A percentile compares a stretch with the other conserved stretches of the same genome.
phyloP scores from a whole-genome alignment of 2,888 invertebrate species.

The Meloe dianella region DNA sequence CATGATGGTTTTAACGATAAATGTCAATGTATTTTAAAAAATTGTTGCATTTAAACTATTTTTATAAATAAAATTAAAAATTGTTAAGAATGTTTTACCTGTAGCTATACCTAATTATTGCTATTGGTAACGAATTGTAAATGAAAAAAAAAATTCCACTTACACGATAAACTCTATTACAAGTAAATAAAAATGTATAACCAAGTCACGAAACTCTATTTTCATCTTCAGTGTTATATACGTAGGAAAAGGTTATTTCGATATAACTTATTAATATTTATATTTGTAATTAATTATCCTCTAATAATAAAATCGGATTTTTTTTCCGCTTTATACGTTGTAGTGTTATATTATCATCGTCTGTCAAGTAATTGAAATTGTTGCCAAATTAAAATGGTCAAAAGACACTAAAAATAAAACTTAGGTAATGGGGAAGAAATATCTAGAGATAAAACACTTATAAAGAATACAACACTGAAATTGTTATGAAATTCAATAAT shows the following conservation, averaged over 20 bases:
- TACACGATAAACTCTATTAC: background rate
- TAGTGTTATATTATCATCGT: background rate
- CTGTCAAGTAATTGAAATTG: conserved; percentile 18
- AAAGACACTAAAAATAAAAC: conserved; percentile 31
- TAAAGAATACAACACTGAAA: too few species aligned
- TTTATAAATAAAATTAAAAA: conserved; percentile 1
- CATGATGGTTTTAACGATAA: background rate
- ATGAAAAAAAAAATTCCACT: background rate
- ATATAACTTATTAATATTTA: conserved; percentile 2
- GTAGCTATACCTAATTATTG: conserved; percentile 6
- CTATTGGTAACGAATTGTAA: background rate
- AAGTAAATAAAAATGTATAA: conserved; percentile 12
- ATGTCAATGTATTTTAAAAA: background rate
- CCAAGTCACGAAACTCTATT: conserved; percentile 11
- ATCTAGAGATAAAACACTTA: background rate
- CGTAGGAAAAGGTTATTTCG: conserved; percentile 2
- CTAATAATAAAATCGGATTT: background rate
- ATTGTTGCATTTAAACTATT: background rate
- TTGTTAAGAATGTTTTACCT: conserved; percentile 6
- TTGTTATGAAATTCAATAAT: background rate
- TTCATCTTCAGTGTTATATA: background rate
- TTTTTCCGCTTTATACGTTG: background rate
- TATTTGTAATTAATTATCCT: background rate
- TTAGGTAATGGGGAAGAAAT: conserved; percentile 8
- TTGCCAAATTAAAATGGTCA: conserved; percentile 32